Base-by-base conservation (phyloP, 2,113 vertebrate species). In the Eptesicus fuscus region DNA sequence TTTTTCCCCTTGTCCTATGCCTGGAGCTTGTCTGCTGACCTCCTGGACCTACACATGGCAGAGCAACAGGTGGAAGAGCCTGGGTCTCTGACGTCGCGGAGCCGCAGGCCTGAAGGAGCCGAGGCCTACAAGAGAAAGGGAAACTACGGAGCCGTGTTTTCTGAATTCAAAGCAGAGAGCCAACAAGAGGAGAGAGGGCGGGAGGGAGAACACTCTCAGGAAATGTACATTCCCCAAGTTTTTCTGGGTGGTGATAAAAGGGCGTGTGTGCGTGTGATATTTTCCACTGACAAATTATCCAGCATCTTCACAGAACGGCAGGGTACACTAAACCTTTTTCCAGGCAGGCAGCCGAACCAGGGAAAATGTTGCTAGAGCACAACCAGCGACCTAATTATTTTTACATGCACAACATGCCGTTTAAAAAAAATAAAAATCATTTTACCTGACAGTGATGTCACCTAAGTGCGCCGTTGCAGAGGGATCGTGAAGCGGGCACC, bases 281-380 rank as follows among this genome's bases (percentile, higher is more conserved):
- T 96, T 91, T 94, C 61, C 90, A 90, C 84, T 70, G 49, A 74
- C 63, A 92, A 95, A 89, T 88, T 83, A 42, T 61, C 37, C 25
- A 70, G 25, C 47, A 53, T 80, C 73, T 96, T 92, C 44, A 82
- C 42, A 92, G 88, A 88, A 70, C 22, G 90, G 90, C 65, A 88
- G 61, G 42, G n/a, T 35, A 59, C 28, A 83, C 74, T 93, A 84
- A 94, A 87, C 30, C 25, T 42, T 90, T 91, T 80, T 80, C 47
- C 51, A 91, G 49, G 49, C n/a, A 89, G 83, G 63, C 69, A 71
- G 63, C 63, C 51, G 30, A 90, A 76, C 25, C 40, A 30, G 56
- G 80, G 71, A 73, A 80, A 86, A 78, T 40, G 22, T 65, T 92
- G 14, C 76, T 61, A 49, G 37, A 94, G 28, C 11, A 91, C 8